These are phyloP conservation scores for Natator depressus DNA, from an alignment of 2,113 vertebrate species.

Conservation along the genomic window DNA sequence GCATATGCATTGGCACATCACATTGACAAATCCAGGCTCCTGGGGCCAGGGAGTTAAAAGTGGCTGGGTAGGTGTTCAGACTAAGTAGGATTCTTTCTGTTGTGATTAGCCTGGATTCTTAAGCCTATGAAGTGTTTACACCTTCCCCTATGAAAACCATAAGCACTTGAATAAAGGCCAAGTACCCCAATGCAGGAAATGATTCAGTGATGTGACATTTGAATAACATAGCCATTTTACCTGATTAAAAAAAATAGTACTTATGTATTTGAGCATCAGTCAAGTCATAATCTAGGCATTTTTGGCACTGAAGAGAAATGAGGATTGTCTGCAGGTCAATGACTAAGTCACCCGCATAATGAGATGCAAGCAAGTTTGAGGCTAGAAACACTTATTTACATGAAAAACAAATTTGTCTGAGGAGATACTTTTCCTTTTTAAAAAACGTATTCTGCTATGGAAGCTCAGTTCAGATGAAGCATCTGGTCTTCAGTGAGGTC, in stretches of 20 bases:
- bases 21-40: neutral
- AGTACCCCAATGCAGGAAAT: neutral
- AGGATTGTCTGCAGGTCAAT: neutral
- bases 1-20: neutral
- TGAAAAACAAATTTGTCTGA: conserved; percentile 7
- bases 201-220: neutral
- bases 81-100: neutral
- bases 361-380: conserved; percentile 17
- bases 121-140: conserved; percentile 40
- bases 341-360: neutral
- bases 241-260: neutral
- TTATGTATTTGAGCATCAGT: neutral
- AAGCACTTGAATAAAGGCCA: neutral
- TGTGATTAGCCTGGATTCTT: conserved; percentile 48
- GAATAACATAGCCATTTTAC: neutral
- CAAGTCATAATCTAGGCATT: neutral
- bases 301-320: conserved; percentile 19
- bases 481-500: neutral
- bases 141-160: neutral
- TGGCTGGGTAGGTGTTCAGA: conserved; percentile 1
- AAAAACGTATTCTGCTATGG: conserved; percentile 20
- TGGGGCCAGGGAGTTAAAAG: neutral
- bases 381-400: conserved; percentile 9
- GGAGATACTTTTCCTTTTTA: conserved; percentile 4
- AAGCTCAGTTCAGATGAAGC: neutral